Conservation (phyloP, 1,140 invertebrate genomes). For the Bombus confusus region DNA sequence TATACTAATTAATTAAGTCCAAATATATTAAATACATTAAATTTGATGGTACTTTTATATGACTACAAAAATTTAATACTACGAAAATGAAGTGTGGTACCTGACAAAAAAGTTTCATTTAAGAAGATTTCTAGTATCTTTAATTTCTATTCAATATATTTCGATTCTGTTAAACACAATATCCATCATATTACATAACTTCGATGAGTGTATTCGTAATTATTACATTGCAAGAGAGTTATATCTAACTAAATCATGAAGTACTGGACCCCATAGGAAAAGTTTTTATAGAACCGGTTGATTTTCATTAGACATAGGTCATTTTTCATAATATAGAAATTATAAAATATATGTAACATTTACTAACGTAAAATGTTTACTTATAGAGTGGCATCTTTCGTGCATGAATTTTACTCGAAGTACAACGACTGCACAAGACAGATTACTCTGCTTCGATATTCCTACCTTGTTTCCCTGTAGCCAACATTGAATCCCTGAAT, state of each 20-base stretch:
- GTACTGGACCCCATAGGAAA: neutral
- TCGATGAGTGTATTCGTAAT: too few species aligned
- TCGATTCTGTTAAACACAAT: too few species aligned
- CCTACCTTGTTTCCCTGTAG: conserved; percentile 79
- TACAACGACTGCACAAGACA: neutral
- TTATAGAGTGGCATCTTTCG: neutral
- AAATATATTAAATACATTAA: too few species aligned
- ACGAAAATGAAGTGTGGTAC: too few species aligned
- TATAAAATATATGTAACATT: neutral
- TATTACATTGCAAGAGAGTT: neutral
- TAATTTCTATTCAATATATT: too few species aligned
- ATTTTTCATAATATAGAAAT: neutral
- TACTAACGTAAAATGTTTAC: neutral
- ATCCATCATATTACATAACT: too few species aligned
- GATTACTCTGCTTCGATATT: neutral
- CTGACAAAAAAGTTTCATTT: too few species aligned
- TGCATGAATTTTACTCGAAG: neutral
- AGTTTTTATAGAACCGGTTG: neutral
- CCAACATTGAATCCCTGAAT: conserved; percentile 86
- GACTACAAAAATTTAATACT: too few species aligned
- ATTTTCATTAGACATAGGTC: neutral
- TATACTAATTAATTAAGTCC: too few species aligned
- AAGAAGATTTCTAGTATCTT: too few species aligned
- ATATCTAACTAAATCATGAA: neutral
- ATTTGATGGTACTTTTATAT: too few species aligned